Evolutionary conservation across 2,888 invertebrate genomes (phyloP), one percentile per base, ranked within the genome.

Genomic region (Slavum lentiscoides): DNA sequence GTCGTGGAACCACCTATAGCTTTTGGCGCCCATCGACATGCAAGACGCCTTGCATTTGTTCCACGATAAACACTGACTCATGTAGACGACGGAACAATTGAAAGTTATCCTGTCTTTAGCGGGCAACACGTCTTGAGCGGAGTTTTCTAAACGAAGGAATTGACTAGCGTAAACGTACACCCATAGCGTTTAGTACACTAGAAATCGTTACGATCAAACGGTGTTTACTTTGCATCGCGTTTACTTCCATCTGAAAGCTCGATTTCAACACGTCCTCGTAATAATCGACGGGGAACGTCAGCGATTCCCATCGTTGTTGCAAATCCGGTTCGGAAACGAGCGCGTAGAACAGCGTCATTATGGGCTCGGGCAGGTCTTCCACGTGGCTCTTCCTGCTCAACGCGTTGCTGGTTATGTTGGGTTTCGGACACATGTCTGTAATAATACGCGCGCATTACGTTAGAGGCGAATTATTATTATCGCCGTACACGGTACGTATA

Each of bases 1-100:
- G 85, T 96, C 94, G 87, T 96, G 95, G 87, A 96, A 96, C 96
- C 96, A 96, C 85, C 96, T 91, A 88, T 89, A 95, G 85, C 92
- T 92, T 73, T 92, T 90, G 0, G 95, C 91, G 58, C 94, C 94
- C 92, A 94, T 94, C 17, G 93, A 92, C 84, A 89, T 89, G 86
- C 97, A 97, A 39, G 92, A 91, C 72, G 90, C 90, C 84, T 91
- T 91, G 86, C 97, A 97, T 86, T 96, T 96, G 86, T 92, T 92
- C 89, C 92, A 91, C 1, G 95, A 93, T 89, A 93, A 92, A 86
- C 97, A 97, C 85, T 94, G 92, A 55, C 93, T 91, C 91, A 95
- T 91, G 87, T 93, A 97, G 0, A 94, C 94, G 11, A 96, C 96
- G 0, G 96, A 96, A 87, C 97, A 97, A 88, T 97, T 97, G 15